These are phyloP conservation scores for Echinarachnius parma DNA, from an alignment of 53 echinoderm and acorn worm genomes.

Conservation along the genomic window DNA sequence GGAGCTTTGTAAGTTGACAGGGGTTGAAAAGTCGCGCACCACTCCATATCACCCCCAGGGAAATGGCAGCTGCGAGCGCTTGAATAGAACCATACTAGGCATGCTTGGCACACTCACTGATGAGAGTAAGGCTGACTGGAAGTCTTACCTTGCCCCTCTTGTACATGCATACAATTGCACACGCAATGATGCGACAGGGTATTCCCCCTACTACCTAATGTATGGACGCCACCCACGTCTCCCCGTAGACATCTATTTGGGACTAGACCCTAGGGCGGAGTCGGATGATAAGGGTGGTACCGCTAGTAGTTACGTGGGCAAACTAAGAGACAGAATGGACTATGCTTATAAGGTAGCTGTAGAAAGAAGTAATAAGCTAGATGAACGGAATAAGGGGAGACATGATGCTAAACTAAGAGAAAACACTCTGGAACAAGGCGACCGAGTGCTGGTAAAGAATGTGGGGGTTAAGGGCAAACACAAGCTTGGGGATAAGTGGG, in stretches of 20 bases:
- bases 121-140: conserved; percentile 47
- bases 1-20: conserved; percentile 33
- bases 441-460: conserved; percentile 36
- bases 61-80: conserved; percentile 51
- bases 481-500: conserved; percentile 38
- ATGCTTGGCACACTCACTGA: conserved; percentile 48
- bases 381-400: neutral
- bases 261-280: neutral
- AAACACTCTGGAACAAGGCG: conserved; percentile 5
- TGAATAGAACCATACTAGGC: conserved; percentile 48
- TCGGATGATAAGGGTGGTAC: no score
- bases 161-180: conserved; percentile 65
- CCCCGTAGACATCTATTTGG: conserved; percentile 34
- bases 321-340: conserved; percentile 9
- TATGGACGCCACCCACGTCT: conserved; percentile 58
- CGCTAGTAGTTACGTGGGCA: neutral
- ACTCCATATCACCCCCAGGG: conserved; percentile 63
- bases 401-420: neutral
- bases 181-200: conserved; percentile 38
- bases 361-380: neutral
- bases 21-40: conserved; percentile 37
- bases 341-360: conserved; percentile 36
- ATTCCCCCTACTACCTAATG: conserved; percentile 58
- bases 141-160: conserved; percentile 49
- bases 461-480: conserved; percentile 27